A percentile compares a stretch with the other conserved stretches of the same genome.
Evolutionary conservation across 1,140 invertebrate species (phyloP).

Genomic region (Drosophila prosaltans): DNA sequence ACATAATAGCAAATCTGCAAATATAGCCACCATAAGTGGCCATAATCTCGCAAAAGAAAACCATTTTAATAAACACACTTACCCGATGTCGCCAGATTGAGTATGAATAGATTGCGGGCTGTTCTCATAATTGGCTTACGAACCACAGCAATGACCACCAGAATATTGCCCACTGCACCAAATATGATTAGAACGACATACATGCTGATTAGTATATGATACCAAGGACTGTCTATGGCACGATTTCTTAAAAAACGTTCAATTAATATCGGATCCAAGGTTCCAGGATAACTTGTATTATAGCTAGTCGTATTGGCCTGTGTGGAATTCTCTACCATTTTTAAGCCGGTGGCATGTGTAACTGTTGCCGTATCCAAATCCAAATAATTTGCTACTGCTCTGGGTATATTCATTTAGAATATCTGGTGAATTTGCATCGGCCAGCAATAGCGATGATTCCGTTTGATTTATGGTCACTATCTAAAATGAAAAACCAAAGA

Average conservation of each 20-base stretch:
- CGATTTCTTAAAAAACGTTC: constrained; percentile 87
- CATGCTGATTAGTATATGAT: constrained; percentile 87
- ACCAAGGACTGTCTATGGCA: constrained; percentile 87
- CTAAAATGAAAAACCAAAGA: constrained; percentile 42
- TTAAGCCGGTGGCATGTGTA: constrained; percentile 16
- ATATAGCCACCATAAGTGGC: constrained; percentile 19
- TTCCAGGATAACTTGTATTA: constrained; percentile 1
- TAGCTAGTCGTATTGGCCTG: constrained; percentile 37
- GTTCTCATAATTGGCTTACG: constrained; percentile 93
- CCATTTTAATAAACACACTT: constrained; percentile 30
- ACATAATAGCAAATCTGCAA: constrained; percentile 90
- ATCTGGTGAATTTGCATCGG: constrained; percentile 14
- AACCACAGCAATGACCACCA: constrained; percentile 91
- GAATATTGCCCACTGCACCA: constrained; percentile 90
- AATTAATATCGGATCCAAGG: constrained; percentile 80
- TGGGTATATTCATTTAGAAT: constrained; percentile 24
- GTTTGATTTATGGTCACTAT: constrained; percentile 68
- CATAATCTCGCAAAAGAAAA: constrained; percentile 5
- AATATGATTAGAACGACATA: constrained; percentile 90
- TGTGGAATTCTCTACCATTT: constrained; percentile 22
- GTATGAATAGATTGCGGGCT: constrained; percentile 93
- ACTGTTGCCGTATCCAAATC: constrained; percentile 28
- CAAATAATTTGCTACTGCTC: constrained; percentile 43
- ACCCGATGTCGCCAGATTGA: constrained; percentile 92
- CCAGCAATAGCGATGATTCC: constrained; percentile 28